Conservation (phyloP, 2,888 invertebrate species). For the Morinoia aosen region DNA sequence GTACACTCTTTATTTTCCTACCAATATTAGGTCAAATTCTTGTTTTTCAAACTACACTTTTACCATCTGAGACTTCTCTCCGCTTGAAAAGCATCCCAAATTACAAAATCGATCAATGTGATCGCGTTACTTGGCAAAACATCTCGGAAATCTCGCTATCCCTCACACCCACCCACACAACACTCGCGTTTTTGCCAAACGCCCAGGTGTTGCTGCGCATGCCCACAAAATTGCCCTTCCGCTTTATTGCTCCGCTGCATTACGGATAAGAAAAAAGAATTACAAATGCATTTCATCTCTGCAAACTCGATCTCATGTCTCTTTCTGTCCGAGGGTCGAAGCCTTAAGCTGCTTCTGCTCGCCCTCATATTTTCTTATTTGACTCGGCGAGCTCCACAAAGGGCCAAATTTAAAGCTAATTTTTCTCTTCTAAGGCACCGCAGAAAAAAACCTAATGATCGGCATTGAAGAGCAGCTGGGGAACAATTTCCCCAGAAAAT, state of each 20-base stretch:
- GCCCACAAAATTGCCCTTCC: background rate
- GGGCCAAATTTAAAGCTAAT: conserved; percentile 25
- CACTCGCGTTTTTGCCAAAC: background rate
- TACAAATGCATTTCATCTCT: background rate
- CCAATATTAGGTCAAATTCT: too few relatives aligned
- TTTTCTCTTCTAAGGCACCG: conserved; percentile 39
- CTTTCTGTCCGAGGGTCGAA: background rate
- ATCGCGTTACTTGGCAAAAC: too few relatives aligned
- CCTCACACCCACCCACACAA: background rate
- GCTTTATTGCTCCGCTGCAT: background rate
- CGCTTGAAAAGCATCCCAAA: background rate
- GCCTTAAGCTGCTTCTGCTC: background rate
- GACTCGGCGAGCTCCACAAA: background rate
- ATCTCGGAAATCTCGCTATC: too few relatives aligned
- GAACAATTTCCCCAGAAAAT: background rate
- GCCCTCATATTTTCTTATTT: conserved; percentile 10
- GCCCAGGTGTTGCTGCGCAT: background rate
- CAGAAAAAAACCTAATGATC: conserved; percentile 19
- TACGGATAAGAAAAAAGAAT: background rate
- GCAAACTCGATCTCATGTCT: background rate
- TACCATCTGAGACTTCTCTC: too few relatives aligned
- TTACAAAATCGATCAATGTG: background rate
- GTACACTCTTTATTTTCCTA: too few relatives aligned
- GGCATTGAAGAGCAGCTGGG: conserved; percentile 15
- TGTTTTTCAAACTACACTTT: too few relatives aligned